Evolutionary conservation across 1,140 invertebrate species (phyloP), one percentile per base, ranked within the genome.

Genomic region (Drosophila parabipectinata): DNA sequence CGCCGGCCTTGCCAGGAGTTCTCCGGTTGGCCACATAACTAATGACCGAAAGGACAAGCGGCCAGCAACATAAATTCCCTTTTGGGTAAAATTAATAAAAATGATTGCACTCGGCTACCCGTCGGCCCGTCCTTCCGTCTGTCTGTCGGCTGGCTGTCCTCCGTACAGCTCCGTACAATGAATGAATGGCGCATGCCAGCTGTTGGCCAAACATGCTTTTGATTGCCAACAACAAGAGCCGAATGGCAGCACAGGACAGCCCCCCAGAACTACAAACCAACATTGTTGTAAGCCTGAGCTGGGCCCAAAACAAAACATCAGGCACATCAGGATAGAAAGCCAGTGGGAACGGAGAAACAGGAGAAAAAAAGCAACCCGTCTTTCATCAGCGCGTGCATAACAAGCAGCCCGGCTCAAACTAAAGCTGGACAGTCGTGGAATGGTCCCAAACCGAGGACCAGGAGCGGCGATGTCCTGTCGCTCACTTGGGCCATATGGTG

Each of bases 151-250:
- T 44, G 45, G 24, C 60, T 63, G 69, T 73, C 60, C 48, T 44
- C 58, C 77, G 41, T 28, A 28, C 26, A 28, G 37, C 64, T 56
- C n/a, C 50, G 59, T 53, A 82, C 72, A 82, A 77, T 77, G 83
- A 87, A 87, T 87, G 83, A 87, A 88, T 88, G 83, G 78, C 79
- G 83, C 83, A 82, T 88, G 79, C 83, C 83, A 87, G 82, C 83
- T 87, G 82, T 87, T 87, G 81, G 81, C 78, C 78, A 85, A 85
- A 85, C 81, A 85, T 87, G 81, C 64, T 85, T 85, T 85, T 85
- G 81, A 85, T 85, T 85, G 81, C 81, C 78, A 87, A 52, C 77
- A 84, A 63, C 72, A 75, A 58, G 57, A 67, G 45, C 39, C 61
- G 32, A 10, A 56, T 21, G 52, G 54, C 55, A 57, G 47, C 24